Evolutionary conservation across 2,888 invertebrate species (phyloP), one percentile per base, ranked within the genome.

Genomic region (Helicoverpa assulta): DNA sequence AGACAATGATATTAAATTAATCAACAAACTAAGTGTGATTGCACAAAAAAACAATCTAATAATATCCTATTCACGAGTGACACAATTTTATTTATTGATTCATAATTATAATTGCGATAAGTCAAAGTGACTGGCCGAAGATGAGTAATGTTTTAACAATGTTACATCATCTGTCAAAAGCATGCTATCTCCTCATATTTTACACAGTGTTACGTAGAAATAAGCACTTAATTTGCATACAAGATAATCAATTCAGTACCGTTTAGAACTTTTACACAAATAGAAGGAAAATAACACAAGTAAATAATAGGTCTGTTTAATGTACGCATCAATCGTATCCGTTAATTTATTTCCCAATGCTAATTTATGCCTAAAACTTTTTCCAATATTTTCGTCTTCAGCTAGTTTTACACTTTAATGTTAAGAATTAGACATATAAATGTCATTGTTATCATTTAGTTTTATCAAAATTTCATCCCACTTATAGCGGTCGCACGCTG

Each of bases 161-260:
- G 61, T 84, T 84, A 84, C 80, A 79, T 83, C 84, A 82, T 82
- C 70, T 74, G 82, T 82, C 82, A 79, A 79, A 83, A 81, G 63
- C 57, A 58, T 43, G 55, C 75, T 80, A 83, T 80, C 74, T 76
- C 73, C 67, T 60, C 64, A 76, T 65, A 65, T 53, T 52, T 76
- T 78, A 82, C 56, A 56, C 55, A 82, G 70, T 53, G 78, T 72
- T 78, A 80, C 73, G 73, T 74, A 57, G 66, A 62, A 71, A 72
- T 68, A 60, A 64, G 71, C 70, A 59, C 63, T 51, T 84, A 68
- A 84, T 83, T 84, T 81, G 73, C 81, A 78, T 80, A 80, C 63
- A 58, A 76, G 63, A 71, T 72, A 72, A 74, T 82, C 78, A 78
- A 72, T 82, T 82, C 61, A 56, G 76, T 70, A 59, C 67, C 18